phyloP scores from a whole-genome alignment of 92 coral and sea anemone species.

The Desmophyllum pertusum region DNA sequence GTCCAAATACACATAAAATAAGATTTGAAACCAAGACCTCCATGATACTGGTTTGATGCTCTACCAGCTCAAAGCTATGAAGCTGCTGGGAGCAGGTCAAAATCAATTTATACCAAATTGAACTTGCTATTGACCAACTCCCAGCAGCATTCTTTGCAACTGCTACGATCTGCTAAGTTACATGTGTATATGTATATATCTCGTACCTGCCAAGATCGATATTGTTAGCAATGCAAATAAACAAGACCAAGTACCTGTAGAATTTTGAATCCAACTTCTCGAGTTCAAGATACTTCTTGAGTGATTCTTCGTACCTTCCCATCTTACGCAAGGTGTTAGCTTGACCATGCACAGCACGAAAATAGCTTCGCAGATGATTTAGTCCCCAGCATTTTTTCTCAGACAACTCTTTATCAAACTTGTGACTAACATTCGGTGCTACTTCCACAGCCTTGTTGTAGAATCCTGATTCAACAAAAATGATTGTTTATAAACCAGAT shows the following conservation, averaged over 20 bases:
- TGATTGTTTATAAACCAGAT: slow-evolving; percentile 5
- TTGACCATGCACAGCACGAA: slow-evolving; percentile 80
- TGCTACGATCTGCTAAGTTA: no score
- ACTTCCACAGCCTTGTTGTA: slow-evolving; percentile 76
- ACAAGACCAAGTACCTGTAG: slow-evolving; percentile 48
- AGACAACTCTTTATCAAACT: slow-evolving; percentile 47
- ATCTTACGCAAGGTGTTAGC: slow-evolving; percentile 78
- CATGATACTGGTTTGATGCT: no score
- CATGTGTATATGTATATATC: no score
- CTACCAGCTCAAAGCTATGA: no score
- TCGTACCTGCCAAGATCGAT: no score
- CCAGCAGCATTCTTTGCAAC: neutral
- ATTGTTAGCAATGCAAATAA: neutral
- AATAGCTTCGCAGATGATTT: slow-evolving; percentile 73
- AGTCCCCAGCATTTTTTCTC: slow-evolving; percentile 66
- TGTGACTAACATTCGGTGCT: slow-evolving; percentile 59
- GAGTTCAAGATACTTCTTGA: slow-evolving; percentile 62
- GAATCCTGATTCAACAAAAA: slow-evolving; percentile 39
- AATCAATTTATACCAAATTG: no score
- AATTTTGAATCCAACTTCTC: slow-evolving; percentile 68
- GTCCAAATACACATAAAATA: no score
- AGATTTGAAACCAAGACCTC: no score
- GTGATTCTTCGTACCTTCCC: slow-evolving; percentile 65
- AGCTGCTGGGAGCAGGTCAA: no score
- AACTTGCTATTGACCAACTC: neutral